Base-by-base conservation (phyloP, 2,888 invertebrate genomes). In the Sturmia bella region DNA sequence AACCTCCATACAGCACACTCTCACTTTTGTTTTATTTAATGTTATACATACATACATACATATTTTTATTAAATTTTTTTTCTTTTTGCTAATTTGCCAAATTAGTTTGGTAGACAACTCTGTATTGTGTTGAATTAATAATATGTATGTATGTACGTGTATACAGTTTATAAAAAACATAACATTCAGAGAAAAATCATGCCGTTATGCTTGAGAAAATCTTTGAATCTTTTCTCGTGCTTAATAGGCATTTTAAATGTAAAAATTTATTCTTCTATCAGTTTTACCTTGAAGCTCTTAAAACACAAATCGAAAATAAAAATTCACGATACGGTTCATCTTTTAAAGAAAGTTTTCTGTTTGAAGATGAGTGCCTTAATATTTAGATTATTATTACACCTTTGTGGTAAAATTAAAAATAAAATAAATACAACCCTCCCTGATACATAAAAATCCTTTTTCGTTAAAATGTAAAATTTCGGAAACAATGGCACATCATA, bases 181-280 rank as follows among this genome's bases (percentile, higher is more conserved):
- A 66, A 73, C 50, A 59, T 70, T 45, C 45, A 56, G 39, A 61
- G 56, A 78, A 82, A 82, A 82, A 74, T 82, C 64, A 78, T 77
- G 74, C 66, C 69, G 82, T 82, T 59, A 70, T 75, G 82, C 82
- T 75, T 78, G 78, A 72, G 43, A 69, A 52, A 32, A 56, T 15
- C 15, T 64, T 66, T 12, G 15, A 66, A 37, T 41, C 15, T 66
- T n/a, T 66, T 45, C 54, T 74, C 74, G 73, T 74, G 61, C 66
- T 74, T 63, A 66, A 27, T 37, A 74, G 74, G 56, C 73, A 70
- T 61, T 78, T 75, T 32, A 78, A n/a, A 56, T 70, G 12, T 48
- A 66, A 70, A 43, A 75, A 56, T 48, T 59, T 48, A 66, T 75
- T 82, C 66, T 78, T 75, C 74, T 66, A 66, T 70, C 70, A 82